A percentile compares a stretch with the other conserved stretches of the same genome.
Evolutionary conservation across 1,140 invertebrate genomes (phyloP).

Genomic region (Daktulosphaira vitifoliae): DNA sequence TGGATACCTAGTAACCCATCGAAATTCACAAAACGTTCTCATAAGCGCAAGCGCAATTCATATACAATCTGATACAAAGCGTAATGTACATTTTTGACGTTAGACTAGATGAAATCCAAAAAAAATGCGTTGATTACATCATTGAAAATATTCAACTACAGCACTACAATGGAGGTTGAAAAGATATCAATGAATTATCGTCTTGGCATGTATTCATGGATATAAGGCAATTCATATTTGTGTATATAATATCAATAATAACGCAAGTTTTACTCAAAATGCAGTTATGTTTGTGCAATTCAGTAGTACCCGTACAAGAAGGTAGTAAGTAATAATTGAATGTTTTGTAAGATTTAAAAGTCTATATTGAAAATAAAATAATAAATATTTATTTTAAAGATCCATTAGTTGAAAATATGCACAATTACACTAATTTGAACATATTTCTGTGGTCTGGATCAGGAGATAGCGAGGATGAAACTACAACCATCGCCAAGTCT

Average conservation of each 20-base stretch:
- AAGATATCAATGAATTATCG: neutral
- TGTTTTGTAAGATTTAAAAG: too few species aligned
- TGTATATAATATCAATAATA: neutral
- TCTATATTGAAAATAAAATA: too few species aligned
- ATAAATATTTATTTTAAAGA: too few species aligned
- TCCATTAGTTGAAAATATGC: too few species aligned
- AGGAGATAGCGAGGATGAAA: conserved; percentile 54
- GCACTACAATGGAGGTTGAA: conserved; percentile 19
- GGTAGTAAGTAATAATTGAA: too few species aligned
- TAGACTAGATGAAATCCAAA: conserved; percentile 8
- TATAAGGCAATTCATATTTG: conserved; percentile 8
- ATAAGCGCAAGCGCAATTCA: neutral
- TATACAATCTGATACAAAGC: neutral
- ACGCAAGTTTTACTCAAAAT: too few species aligned
- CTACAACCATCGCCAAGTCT: neutral
- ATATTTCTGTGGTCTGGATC: conserved; percentile 77
- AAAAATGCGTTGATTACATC: neutral
- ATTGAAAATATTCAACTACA: neutral
- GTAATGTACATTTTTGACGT: neutral
- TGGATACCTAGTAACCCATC: conserved; percentile 3
- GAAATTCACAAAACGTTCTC: conserved; percentile 8
- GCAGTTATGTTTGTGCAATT: too few species aligned
- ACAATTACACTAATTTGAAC: conserved; percentile 52
- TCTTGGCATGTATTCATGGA: conserved; percentile 28
- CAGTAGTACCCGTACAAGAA: too few species aligned